phyloP scores from a whole-genome alignment of 2,113 vertebrate genomes.

The Mustelus asterias region DNA sequence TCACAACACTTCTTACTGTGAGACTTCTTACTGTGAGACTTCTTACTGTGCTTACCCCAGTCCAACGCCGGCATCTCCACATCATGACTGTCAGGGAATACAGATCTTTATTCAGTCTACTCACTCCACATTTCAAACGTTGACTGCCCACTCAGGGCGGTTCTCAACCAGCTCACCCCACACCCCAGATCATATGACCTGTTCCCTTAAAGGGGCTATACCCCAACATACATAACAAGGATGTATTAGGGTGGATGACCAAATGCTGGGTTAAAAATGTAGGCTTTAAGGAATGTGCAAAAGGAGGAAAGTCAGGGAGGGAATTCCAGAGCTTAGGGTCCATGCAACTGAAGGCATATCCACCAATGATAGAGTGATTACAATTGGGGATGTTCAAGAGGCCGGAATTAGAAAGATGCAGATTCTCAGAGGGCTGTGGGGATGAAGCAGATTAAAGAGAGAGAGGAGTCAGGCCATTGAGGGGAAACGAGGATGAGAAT shows the following conservation, averaged over 20 bases:
- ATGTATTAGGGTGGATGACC: neutral
- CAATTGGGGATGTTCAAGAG: neutral
- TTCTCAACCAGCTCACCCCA: too few relatives aligned
- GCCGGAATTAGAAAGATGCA: neutral
- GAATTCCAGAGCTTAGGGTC: neutral
- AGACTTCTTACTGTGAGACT: too few relatives aligned
- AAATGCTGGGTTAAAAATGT: neutral
- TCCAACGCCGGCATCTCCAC: too few relatives aligned
- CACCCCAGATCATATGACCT: too few relatives aligned
- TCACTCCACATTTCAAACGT: too few relatives aligned
- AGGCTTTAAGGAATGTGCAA: neutral
- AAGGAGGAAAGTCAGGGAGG: neutral
- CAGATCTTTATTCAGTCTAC: too few relatives aligned
- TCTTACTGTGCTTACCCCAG: too few relatives aligned
- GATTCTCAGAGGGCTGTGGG: neutral
- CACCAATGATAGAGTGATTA: neutral
- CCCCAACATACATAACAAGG: too few relatives aligned
- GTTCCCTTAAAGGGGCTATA: too few relatives aligned
- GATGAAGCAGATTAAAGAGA: neutral
- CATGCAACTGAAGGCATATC: neutral
- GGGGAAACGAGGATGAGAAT: neutral
- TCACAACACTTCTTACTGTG: too few relatives aligned
- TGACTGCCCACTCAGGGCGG: too few relatives aligned
- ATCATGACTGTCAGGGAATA: too few relatives aligned
- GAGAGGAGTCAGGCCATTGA: neutral